Conservation (phyloP, 37 sponge, comb jelly and placozoan species). For the Bolinopsis microptera region DNA sequence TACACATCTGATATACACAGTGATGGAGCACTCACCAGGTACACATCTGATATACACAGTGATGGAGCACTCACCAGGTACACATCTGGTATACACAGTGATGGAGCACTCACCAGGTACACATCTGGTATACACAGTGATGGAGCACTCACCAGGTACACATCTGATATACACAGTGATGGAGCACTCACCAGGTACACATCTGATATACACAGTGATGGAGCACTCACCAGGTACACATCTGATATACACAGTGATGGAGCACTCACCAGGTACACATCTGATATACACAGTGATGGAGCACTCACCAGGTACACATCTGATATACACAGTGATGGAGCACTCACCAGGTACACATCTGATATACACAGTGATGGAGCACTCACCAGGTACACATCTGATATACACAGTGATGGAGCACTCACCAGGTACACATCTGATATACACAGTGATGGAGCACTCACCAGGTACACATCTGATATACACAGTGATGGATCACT, state of each 20-base stretch:
- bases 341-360: constrained; percentile 12
- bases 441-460: too few species aligned
- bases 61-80: constrained; percentile 8
- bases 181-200: constrained; percentile 19
- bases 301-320: constrained; percentile 23
- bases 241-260: too few species aligned
- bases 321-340: too few species aligned
- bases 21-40: not conserved
- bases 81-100: too few species aligned
- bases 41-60: constrained; percentile 44
- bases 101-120: constrained; percentile 18
- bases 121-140: too few species aligned
- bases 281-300: too few species aligned
- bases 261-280: constrained; percentile 17
- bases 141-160: constrained; percentile 11
- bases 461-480: constrained; percentile 19
- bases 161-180: too few species aligned
- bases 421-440: constrained; percentile 21
- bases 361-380: too few species aligned
- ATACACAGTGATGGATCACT: too few species aligned
- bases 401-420: too few species aligned
- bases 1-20: constrained; percentile 32
- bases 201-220: too few species aligned
- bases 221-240: constrained; percentile 25
- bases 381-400: constrained; percentile 18